phyloP scores from a whole-genome alignment of 2,797 vertebrate genomes.

The Sebastiscus tertius region DNA sequence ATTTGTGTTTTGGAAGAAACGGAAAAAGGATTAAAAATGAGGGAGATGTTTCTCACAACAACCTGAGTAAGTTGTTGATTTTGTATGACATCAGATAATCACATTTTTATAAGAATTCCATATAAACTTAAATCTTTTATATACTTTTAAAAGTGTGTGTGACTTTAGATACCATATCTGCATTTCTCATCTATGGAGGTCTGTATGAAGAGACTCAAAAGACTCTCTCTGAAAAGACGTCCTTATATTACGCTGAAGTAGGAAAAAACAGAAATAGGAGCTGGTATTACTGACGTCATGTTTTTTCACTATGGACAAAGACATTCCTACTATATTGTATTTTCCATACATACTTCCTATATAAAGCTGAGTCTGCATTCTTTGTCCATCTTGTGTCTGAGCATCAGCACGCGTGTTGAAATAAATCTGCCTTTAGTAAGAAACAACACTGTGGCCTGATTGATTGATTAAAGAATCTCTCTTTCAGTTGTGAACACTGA shows the following conservation, averaged over 20 bases:
- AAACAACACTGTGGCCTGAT: neutral
- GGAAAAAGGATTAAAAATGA: neutral
- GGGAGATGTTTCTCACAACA: neutral
- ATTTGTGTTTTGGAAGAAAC: neutral
- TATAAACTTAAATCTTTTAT: neutral
- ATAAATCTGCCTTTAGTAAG: neutral
- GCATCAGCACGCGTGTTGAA: neutral
- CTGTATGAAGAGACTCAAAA: neutral
- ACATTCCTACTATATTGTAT: neutral
- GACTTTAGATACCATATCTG: neutral
- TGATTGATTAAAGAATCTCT: neutral
- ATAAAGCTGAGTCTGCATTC: neutral
- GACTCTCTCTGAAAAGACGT: neutral
- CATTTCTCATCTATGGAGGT: neutral
- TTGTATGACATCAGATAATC: neutral
- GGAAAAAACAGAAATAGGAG: neutral
- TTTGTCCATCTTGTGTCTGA: neutral
- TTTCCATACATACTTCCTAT: neutral
- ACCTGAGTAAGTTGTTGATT: neutral
- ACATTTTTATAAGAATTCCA: neutral
- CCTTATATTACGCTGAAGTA: neutral
- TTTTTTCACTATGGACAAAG: neutral
- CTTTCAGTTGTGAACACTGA: neutral
- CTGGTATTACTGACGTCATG: neutral
- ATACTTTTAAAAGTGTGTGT: neutral